Evolutionary conservation across 2,888 invertebrate species (phyloP).

Genomic region (Zhuqinia jingwanae): DNA sequence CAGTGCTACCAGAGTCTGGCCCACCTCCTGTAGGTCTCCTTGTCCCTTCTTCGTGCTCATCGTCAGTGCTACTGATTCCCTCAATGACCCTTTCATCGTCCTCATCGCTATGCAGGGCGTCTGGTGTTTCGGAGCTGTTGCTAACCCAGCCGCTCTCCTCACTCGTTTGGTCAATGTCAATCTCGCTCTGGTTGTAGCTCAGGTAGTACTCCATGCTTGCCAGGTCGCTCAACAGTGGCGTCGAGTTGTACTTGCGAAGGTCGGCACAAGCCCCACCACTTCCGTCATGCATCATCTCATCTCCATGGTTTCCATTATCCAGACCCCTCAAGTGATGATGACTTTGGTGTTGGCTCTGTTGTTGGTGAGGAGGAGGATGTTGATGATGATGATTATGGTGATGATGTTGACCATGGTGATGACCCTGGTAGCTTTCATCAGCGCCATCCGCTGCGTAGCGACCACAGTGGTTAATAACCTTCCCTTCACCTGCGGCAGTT

Average conservation of each 20-base stretch:
- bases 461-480: background rate
- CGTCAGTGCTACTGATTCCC: conserved; percentile 59
- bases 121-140: conserved; percentile 57
- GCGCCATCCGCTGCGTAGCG: conserved; percentile 55
- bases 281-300: background rate
- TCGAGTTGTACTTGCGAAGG: conserved; percentile 65
- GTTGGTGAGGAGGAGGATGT: conserved; percentile 8
- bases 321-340: conserved; percentile 14
- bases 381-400: background rate
- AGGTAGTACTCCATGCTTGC: conserved; percentile 63
- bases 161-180: conserved; percentile 80
- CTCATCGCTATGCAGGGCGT: conserved; percentile 62
- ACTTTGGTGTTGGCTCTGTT: background rate
- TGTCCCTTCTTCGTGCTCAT: conserved; percentile 5
- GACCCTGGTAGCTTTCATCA: background rate
- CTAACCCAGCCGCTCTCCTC: conserved; percentile 93
- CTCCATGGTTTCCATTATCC: background rate
- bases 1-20: too few relatives aligned
- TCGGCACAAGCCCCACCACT: conserved; percentile 24
- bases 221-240: conserved; percentile 65
- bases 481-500: conserved; percentile 19
- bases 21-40: background rate
- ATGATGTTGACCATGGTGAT: background rate
- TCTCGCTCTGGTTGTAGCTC: conserved; percentile 57
- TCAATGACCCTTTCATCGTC: conserved; percentile 64